Percentiles rank a stretch among this genome's conserved stretches.
Conservation (phyloP, 2,797 vertebrate genomes). For the Corythornis leucogaster region DNA sequence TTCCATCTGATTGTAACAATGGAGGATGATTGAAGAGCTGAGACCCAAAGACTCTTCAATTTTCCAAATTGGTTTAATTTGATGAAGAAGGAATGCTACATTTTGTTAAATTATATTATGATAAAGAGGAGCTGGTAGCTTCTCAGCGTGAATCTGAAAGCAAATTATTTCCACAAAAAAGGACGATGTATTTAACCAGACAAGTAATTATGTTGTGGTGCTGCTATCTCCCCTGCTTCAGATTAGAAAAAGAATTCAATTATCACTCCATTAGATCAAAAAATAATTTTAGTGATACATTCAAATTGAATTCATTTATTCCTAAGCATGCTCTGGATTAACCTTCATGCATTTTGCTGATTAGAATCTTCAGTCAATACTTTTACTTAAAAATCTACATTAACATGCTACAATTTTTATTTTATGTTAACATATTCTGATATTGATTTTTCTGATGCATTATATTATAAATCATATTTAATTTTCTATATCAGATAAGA, state of each 20-base stretch:
- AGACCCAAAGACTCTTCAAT: conserved; percentile 74
- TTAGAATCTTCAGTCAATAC: conserved; percentile 68
- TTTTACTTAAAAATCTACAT: conserved; percentile 66
- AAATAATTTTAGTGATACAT: conserved; percentile 77
- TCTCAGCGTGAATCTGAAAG: conserved; percentile 78
- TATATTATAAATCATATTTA: conserved; percentile 48
- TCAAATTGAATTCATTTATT: conserved; percentile 78
- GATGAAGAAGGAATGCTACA: conserved; percentile 75
- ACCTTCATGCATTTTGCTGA: conserved; percentile 67
- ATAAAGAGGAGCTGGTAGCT: conserved; percentile 75
- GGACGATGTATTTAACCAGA: conserved; percentile 79
- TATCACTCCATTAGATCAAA: conserved; percentile 81
- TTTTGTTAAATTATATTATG: conserved; percentile 80
- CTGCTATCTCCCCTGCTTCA: conserved; percentile 72
- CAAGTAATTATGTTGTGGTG: conserved; percentile 78
- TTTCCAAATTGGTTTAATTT: conserved; percentile 80
- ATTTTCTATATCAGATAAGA: conserved; percentile 25
- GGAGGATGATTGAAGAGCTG: conserved; percentile 74
- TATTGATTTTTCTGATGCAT: conserved; percentile 59
- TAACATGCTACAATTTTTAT: conserved; percentile 36
- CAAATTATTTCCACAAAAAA: conserved; percentile 77
- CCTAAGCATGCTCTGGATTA: conserved; percentile 69
- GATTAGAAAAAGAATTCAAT: conserved; percentile 79
- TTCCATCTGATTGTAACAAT: conserved; percentile 57
- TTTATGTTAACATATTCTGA: conserved; percentile 47